Evolutionary conservation across 1,140 invertebrate species (phyloP).

Genomic region (Drosophila sturtevanti): DNA sequence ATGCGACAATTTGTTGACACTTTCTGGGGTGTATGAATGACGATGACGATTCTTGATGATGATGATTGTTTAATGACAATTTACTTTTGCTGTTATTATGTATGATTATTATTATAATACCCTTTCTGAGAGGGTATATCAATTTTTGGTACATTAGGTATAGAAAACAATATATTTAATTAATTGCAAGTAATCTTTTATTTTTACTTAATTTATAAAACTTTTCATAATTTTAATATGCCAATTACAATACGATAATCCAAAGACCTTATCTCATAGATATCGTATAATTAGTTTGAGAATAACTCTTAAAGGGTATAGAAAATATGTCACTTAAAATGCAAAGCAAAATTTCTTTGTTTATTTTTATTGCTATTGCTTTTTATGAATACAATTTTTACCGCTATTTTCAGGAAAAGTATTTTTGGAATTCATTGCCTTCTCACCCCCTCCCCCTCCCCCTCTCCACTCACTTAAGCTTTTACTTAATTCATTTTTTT

Average conservation of each 20-base stretch:
- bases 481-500: not conserved
- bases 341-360: too few relatives aligned
- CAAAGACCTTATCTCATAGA: too few relatives aligned
- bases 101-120: conserved; percentile 13
- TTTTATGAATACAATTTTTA: conserved; percentile 26
- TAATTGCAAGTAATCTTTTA: too few relatives aligned
- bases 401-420: conserved; percentile 16
- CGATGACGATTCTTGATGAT: conserved; percentile 19
- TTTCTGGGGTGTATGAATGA: conserved; percentile 35
- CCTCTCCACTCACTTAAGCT: not conserved
- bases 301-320: too few relatives aligned
- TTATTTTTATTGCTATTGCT: not conserved
- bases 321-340: too few relatives aligned
- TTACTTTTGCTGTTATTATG: conserved; percentile 22
- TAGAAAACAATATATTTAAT: too few relatives aligned
- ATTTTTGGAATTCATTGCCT: not conserved
- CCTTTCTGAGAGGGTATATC: not conserved
- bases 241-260: too few relatives aligned
- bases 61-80: conserved; percentile 62
- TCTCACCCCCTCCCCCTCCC: too few relatives aligned
- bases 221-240: too few relatives aligned
- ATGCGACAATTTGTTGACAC: conserved; percentile 76
- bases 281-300: too few relatives aligned
- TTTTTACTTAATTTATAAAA: too few relatives aligned
- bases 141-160: not conserved